Evolutionary conservation across 2,888 invertebrate genomes (phyloP).

Genomic region (Cephonodes hylas): DNA sequence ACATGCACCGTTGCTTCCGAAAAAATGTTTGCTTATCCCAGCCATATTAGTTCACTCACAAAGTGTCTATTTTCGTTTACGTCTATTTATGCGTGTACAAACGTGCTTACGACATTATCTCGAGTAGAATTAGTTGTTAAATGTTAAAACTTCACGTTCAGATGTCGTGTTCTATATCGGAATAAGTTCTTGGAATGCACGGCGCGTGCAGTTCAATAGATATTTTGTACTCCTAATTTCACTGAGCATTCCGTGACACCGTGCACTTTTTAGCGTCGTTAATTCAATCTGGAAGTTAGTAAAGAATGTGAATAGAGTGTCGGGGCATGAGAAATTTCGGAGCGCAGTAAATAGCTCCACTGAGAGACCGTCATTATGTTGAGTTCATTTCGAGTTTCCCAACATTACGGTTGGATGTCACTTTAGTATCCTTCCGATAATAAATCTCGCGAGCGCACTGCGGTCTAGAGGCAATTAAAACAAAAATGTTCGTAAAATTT

Average conservation of each 20-base stretch:
- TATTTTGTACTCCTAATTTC: constrained; percentile 62
- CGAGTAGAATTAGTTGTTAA: constrained; percentile 57
- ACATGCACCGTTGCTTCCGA: constrained; percentile 77
- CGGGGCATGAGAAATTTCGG: constrained; percentile 61
- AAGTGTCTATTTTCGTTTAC: constrained; percentile 60
- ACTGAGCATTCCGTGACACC: constrained; percentile 52
- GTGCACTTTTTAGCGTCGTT: constrained; percentile 65
- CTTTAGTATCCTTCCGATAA: constrained; percentile 57
- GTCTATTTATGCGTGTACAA: constrained; percentile 65
- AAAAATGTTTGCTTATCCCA: constrained; percentile 71
- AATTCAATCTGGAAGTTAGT: constrained; percentile 59
- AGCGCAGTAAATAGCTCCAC: constrained; percentile 60
- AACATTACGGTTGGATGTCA: constrained; percentile 58
- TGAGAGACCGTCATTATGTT: constrained; percentile 62
- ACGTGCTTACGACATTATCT: constrained; percentile 50
- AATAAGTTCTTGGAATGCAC: constrained; percentile 59
- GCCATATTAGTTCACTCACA: constrained; percentile 56
- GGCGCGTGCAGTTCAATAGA: constrained; percentile 54
- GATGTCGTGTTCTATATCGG: constrained; percentile 64
- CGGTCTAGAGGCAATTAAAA: constrained; percentile 42
- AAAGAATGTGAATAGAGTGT: constrained; percentile 57
- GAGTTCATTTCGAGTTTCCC: constrained; percentile 60
- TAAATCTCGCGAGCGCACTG: constrained; percentile 50
- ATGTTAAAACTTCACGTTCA: constrained; percentile 52
- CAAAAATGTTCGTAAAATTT: constrained; percentile 44